A percentile compares a stretch with the other conserved stretches of the same genome.
Conservation (phyloP, 2,888 invertebrate genomes). For the Meghimatium bilineatum region DNA sequence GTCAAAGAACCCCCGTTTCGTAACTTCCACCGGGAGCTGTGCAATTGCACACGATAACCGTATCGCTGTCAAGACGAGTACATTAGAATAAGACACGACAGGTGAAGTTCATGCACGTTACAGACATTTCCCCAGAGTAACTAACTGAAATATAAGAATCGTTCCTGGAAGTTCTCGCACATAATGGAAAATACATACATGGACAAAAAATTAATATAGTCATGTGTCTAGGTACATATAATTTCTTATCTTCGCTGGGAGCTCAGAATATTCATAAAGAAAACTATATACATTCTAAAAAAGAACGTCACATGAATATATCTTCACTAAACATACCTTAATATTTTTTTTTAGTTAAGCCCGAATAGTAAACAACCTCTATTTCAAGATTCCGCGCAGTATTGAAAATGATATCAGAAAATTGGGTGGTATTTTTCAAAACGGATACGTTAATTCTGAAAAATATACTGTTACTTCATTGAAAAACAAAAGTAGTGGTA, state of each 20-base stretch:
- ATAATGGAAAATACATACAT: background rate
- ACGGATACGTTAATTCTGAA: too few species aligned
- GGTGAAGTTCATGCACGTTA: conserved; percentile 37
- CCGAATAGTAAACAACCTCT: too few species aligned
- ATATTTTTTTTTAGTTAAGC: too few species aligned
- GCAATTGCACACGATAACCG: conserved; percentile 38
- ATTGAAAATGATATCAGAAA: too few species aligned
- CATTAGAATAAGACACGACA: conserved; percentile 27
- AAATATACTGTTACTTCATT: too few species aligned
- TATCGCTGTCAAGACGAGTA: conserved; percentile 19
- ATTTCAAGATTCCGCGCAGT: too few species aligned
- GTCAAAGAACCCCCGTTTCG: background rate
- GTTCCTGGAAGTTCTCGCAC: background rate
- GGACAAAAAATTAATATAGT: background rate
- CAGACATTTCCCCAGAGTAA: background rate
- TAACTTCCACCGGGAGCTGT: conserved; percentile 20
- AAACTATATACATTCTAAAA: too few species aligned
- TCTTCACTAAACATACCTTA: too few species aligned
- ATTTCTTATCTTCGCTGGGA: background rate
- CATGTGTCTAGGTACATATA: background rate
- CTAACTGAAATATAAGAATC: conserved; percentile 22
- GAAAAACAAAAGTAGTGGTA: too few species aligned
- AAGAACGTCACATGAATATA: too few species aligned
- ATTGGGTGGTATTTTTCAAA: too few species aligned
- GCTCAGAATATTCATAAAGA: too few species aligned